Base-by-base conservation (phyloP, 1,140 invertebrate species). In the Penaeus chinensis region DNA sequence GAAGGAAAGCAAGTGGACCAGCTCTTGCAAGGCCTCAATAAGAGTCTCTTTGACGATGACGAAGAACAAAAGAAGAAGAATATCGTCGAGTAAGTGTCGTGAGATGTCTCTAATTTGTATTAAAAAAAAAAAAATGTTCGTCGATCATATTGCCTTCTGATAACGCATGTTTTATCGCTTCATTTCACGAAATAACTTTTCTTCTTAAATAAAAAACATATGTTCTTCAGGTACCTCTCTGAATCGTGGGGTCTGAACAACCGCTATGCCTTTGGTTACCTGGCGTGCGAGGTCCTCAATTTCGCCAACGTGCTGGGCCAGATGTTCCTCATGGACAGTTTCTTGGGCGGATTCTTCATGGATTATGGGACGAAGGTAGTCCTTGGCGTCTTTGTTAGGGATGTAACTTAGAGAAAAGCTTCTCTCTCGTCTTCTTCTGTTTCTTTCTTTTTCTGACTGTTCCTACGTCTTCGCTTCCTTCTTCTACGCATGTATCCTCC, bases 331-430 rank as follows among this genome's bases (percentile, higher is more conserved):
- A 93, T 96, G 82, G 95, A 97, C 91, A 93, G 93, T 13, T 98
- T 98, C 93, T 93, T 98, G 3, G 96, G 96, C 10, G 96, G 96
- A 61, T 95, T 96, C 66, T 98, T 98, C 92, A 93, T 97, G 90
- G 95, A 94, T 5, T 98, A 98, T 91, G 97, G 97, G 54, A 95
- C 95, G 5, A 95, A 92, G 42, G 92, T 92, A 3, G 37, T 60
- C 7, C 32, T n/a, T 69, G 27, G 3, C 5, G 66, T 69, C 3
- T 7, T 69, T 22, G 37, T 42, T 42, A 7, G 37, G 4, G 4
- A 3, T 42, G 7, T 42, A 42, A 4, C 37, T 42, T 42, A 0
- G 7, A 42, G 37, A 42, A 42, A 42, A 42, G 0, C 2, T 3
- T 42, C 37, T 42, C 37, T 42, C 37, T 42, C 4, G 37, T 42